Evolutionary conservation across 1,140 invertebrate genomes (phyloP).

Genomic region (Ptiloglossa arizonensis): DNA sequence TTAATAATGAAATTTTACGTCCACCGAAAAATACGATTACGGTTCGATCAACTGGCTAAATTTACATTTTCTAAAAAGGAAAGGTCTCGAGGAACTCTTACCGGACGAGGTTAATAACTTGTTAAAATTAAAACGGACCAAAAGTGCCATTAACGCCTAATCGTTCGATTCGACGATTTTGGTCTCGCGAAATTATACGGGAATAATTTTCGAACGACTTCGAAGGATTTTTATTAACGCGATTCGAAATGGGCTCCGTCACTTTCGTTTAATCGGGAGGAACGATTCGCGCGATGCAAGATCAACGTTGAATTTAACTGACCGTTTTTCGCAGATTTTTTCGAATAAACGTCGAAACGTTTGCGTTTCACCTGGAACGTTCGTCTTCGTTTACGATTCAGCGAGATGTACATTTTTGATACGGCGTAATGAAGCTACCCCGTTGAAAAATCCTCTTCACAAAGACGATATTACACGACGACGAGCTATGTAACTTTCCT

Average conservation of each 20-base stretch:
- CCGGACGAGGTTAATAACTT: not conserved
- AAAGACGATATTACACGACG: constrained; percentile 20
- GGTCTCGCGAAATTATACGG: not conserved
- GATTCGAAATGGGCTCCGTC: no score
- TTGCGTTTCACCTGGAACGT: no score
- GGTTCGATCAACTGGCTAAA: no score
- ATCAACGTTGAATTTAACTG: no score
- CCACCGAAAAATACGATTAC: not conserved
- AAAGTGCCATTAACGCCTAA: not conserved
- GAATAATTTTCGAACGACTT: no score
- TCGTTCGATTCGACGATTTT: not conserved
- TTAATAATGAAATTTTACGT: not conserved
- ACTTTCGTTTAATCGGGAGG: no score
- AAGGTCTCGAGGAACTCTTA: not conserved
- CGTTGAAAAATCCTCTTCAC: constrained; percentile 14
- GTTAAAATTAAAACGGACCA: not conserved
- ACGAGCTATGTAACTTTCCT: not conserved
- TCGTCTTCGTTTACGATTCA: no score
- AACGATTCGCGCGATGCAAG: no score
- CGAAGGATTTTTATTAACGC: no score
- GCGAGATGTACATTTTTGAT: no score
- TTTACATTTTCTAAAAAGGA: not conserved
- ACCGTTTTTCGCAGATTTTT: no score
- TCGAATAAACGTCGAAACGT: no score
- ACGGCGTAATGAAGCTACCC: not conserved